Conservation (phyloP, 2,888 invertebrate genomes). For the Tetropium fuscum region DNA sequence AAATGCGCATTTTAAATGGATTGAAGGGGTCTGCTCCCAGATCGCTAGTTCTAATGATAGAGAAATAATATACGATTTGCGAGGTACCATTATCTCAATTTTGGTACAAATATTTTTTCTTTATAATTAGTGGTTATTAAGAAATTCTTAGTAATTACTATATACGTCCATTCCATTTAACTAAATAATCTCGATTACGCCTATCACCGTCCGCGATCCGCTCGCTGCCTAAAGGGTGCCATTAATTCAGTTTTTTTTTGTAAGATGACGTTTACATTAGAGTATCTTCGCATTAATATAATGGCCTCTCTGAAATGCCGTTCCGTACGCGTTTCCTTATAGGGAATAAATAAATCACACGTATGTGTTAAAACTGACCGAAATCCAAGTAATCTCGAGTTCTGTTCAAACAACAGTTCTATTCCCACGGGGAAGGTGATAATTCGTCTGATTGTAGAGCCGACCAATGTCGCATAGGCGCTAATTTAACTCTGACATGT, state of each 20-base stretch:
- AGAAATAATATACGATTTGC: too few species aligned
- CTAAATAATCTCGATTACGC: slow-evolving; percentile 22
- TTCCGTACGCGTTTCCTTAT: slow-evolving; percentile 45
- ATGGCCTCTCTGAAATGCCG: slow-evolving; percentile 36
- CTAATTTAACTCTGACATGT: slow-evolving; percentile 17
- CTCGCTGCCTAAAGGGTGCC: slow-evolving; percentile 20
- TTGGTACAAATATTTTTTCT: too few species aligned
- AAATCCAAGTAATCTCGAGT: slow-evolving; percentile 50
- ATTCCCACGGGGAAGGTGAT: slow-evolving; percentile 57
- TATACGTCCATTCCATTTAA: slow-evolving; percentile 6
- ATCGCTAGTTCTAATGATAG: too few species aligned
- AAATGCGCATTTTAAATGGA: too few species aligned
- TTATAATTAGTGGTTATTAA: too few species aligned
- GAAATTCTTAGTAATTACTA: too few species aligned
- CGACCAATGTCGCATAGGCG: slow-evolving; percentile 30
- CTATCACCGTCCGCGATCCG: slow-evolving; percentile 5
- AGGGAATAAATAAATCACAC: slow-evolving; percentile 59
- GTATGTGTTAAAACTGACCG: slow-evolving; percentile 58
- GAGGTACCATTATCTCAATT: too few species aligned
- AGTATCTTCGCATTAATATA: slow-evolving; percentile 46
- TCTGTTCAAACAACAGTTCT: slow-evolving; percentile 50
- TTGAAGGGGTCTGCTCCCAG: too few species aligned
- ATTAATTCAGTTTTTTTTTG: slow-evolving; percentile 38
- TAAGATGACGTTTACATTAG: slow-evolving; percentile 48
- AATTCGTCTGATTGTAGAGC: slow-evolving; percentile 41